Conservation (phyloP, 1,140 invertebrate species). For the Eciton burchellii region DNA sequence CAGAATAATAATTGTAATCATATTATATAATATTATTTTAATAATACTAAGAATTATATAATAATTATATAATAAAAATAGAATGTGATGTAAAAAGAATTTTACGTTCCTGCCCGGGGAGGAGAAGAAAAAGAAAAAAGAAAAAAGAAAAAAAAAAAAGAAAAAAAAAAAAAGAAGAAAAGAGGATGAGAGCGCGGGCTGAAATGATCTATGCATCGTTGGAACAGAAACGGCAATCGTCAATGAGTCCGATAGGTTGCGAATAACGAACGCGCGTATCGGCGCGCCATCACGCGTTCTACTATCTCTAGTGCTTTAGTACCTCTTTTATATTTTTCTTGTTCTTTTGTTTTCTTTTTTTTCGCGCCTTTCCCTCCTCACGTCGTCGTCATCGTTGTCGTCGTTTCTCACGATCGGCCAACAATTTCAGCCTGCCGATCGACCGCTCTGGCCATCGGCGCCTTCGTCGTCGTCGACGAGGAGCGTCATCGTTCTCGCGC, state of each 20-base stretch:
- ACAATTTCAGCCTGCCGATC: constrained; percentile 2
- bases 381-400: constrained; percentile 32
- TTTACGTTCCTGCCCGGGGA: constrained; percentile 18
- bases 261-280: constrained; percentile 53
- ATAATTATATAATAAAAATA: constrained; percentile 70
- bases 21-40: constrained; percentile 8
- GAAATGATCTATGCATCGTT: constrained; percentile 51
- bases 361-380: constrained; percentile 29
- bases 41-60: constrained; percentile 17
- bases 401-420: constrained; percentile 51
- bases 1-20: constrained; percentile 47
- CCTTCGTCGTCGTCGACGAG: constrained; percentile 36
- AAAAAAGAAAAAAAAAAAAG: background rate
- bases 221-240: constrained; percentile 56
- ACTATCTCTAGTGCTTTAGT: constrained; percentile 65
- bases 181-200: background rate
- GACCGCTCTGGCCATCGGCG: constrained; percentile 17
- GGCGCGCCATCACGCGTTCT: constrained; percentile 39
- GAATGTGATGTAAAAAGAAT: constrained; percentile 70
- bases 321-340: constrained; percentile 50
- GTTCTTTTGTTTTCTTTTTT: constrained; percentile 13
- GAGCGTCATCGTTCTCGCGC: constrained; percentile 18
- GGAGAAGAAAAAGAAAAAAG: background rate
- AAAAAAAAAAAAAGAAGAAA: constrained; percentile 1
- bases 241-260: constrained; percentile 18